These are phyloP conservation scores for Lumbricus terrestris DNA, from an alignment of 2,888 invertebrate species.

Conservation along the genomic window DNA sequence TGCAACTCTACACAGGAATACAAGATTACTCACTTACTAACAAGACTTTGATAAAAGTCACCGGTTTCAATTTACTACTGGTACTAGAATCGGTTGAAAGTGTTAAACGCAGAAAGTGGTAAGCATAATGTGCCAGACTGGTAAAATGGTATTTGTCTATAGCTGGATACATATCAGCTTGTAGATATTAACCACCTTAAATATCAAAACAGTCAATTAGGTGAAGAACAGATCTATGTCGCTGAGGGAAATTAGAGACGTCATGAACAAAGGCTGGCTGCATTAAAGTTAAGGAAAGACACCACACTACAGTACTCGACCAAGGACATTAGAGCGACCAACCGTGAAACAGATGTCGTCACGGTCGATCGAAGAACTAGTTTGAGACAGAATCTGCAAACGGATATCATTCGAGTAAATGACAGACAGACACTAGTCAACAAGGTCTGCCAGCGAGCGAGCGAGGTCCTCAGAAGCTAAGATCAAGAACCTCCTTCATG, in stretches of 20 bases:
- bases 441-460: not conserved
- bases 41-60: not conserved
- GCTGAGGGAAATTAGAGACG: not conserved
- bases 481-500: constrained; percentile 91
- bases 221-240: not conserved
- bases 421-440: constrained; percentile 3
- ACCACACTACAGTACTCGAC: not conserved
- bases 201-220: not conserved
- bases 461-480: constrained; percentile 56
- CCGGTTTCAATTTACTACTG: constrained; percentile 3
- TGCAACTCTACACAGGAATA: not conserved
- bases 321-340: not conserved
- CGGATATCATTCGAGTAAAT: not conserved
- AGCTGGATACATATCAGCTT: not conserved
- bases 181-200: not conserved
- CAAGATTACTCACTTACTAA: not conserved
- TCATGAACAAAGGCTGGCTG: not conserved
- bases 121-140: not conserved
- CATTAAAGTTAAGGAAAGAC: not conserved
- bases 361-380: not conserved
- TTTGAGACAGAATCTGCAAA: not conserved
- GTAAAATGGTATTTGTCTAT: not conserved
- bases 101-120: not conserved
- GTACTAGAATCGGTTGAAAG: not conserved
- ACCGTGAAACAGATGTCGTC: not conserved